Base-by-base conservation (phyloP, 2,888 invertebrate species). In the Osedax frankpressi region DNA sequence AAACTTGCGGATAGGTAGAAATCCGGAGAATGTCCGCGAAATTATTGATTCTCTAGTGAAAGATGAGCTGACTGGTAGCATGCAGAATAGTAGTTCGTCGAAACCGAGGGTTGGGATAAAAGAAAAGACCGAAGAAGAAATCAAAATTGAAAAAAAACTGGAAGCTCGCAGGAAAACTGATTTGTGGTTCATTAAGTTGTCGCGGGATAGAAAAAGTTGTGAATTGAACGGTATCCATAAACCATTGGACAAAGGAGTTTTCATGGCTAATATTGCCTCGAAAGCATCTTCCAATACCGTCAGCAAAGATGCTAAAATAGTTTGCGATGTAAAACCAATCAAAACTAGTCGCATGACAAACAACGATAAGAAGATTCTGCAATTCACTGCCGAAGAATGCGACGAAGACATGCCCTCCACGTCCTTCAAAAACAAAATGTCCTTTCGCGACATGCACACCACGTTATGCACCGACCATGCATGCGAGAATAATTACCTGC, bases 401-500 rank as follows among this genome's bases (percentile, higher is more conserved):
- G 44, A 44, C 44, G 19, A 11, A 19, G 19, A 44, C 44, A 19
- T 6, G 19, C 44, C 44, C 19, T 44, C 44, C 11, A 44, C 44
- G 44, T 44, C 44, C 44, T 19, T 19, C 44, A 6, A 19, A 11
- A 44, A 44, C 44, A 44, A 44, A 19, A 44, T 44, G 44, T 6
- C 6, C n/a, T 69, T 69, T 29, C 28, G 28, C 6, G 69, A 69
- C 28, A 25, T 69, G 28, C 69, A 69, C 69, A 28, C 69, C 14
- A 69, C 69, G 11, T 29, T 69, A 30, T 69, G 69, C 29, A 69
- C 29, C 2, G 69, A 69, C 26, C 69, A 69, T n/a, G 69, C 69
- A 6, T 69, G 69, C 69, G 69, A 69, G 69, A 30, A 26, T 69
- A 69, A 69, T 29, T 69, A 69, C 26, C 69, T 69, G 6, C 28